Evolutionary conservation across 2,797 vertebrate genomes (phyloP), one percentile per base, ranked within the genome.

Genomic region (Argya squamiceps): DNA sequence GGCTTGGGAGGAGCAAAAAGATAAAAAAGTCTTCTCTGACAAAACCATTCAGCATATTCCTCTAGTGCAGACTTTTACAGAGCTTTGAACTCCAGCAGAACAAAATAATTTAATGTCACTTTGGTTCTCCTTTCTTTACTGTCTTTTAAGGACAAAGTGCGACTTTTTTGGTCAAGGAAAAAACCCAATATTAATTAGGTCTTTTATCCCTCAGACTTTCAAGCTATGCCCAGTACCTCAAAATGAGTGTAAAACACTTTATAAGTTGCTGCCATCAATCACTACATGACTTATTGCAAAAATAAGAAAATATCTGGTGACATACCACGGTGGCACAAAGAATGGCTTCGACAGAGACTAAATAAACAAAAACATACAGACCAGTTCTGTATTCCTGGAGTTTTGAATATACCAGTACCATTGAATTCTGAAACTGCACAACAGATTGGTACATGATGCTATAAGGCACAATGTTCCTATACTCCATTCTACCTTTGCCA

Each of bases 1-100:
- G 30, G 22, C 65, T 58, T 0, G 1, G 44, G 29, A 32, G 5
- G 2, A 23, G 37, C 10, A 19, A 9, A 23, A 15, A 17, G n/a
- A 53, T 8, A 47, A 52, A 7, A 11, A 24, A 50, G 26, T 12
- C 26, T 59, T 56, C 41, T 15, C 32, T 47, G 36, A 36, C 34
- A 78, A 84, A 84, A 65, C 12, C 36, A 10, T 8, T 36, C 44
- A 1, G 15, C 11, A 34, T 8, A 36, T 18, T 53, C 47, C 59
- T 52, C 70, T 29, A 30, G 24, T 15, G 32, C 34, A 63, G 37
- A 36, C n/a, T 67, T 44, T 12, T 26, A 47, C 23, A 49, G 20
- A 82, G 34, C 49, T 77, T 16, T 43, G 11, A 70, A 67, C 56
- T 64, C 32, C 4, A 22, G 46, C 63, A 79, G 30, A 88, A 73